Conservation (phyloP, 2,888 invertebrate genomes). For the Cryptocheilus praepositus region DNA sequence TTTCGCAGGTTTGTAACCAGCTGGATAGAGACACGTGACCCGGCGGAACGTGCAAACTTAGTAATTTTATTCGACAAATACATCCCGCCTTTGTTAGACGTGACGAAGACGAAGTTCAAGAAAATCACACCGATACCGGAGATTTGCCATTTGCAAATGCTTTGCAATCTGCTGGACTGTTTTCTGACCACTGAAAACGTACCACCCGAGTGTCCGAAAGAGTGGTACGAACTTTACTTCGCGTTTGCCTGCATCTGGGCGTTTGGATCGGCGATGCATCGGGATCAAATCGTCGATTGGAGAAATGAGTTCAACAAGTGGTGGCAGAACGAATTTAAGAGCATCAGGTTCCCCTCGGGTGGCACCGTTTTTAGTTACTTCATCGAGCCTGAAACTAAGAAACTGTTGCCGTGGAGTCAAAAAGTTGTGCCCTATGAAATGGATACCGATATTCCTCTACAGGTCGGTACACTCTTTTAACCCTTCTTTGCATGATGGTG, state of each 20-base stretch:
- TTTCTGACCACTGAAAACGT: constrained; percentile 87
- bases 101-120: constrained; percentile 84
- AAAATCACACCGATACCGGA: constrained; percentile 94
- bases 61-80: constrained; percentile 95
- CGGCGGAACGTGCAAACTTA: constrained; percentile 86
- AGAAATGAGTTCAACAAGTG: constrained; percentile 96
- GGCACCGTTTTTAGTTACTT: constrained; percentile 93
- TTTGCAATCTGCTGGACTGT: constrained; percentile 91
- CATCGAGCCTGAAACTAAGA: constrained; percentile 90
- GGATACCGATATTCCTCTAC: constrained; percentile 91
- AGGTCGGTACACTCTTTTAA: constrained; percentile 82
- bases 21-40: constrained; percentile 88
- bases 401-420: constrained; percentile 91
- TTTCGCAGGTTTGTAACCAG: constrained; percentile 86
- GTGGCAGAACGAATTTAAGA: constrained; percentile 95
- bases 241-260: constrained; percentile 94
- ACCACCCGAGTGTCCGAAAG: constrained; percentile 92
- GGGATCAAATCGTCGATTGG: constrained; percentile 94
- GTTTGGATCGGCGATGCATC: constrained; percentile 93
- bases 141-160: constrained; percentile 90
- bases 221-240: constrained; percentile 96
- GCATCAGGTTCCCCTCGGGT: constrained; percentile 88
- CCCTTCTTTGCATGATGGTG: too few species aligned
- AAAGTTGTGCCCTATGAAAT: constrained; percentile 86
- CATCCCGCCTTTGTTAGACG: constrained; percentile 89